Base-by-base conservation (phyloP, 2,797 vertebrate genomes). In the Peromyscus aztecus region DNA sequence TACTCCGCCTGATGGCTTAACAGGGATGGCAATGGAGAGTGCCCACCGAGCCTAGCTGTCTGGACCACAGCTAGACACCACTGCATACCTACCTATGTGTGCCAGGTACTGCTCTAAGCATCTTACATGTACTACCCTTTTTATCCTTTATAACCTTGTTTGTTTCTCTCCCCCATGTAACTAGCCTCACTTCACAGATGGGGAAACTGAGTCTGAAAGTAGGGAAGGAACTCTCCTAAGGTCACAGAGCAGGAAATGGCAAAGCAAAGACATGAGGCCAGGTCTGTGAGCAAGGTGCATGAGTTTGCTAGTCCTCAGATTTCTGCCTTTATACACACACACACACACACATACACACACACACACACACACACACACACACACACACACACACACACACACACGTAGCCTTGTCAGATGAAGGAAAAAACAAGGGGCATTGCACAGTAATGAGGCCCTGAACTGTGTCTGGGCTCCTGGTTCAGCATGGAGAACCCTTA, bases 131-230 rank as follows among this genome's bases (percentile, higher is more conserved):
- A 69, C 59, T 83, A 71, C 27, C 23, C 21, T 55, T 78, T 90
- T 92, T 63, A 52, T 69, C 76, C 49, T 92, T 97, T 80, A 81
- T 4, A 46, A 84, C 4, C 37, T 59, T 37, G 55, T 52, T 89
- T 40, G 27, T 89, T 13, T 31, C 75, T 57, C 19, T 37, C 19
- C 37, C 27, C 34, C 61, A 21, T 49, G 2, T 31, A 69, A 77
- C 40, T 63, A 84, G 29, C 17, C 75, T 49, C 82, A 61, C 49
- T 49, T 80, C 90, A 81, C 8, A 96, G 40, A 90, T 37, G 75
- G 23, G 63, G 49, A 97, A 81, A 57, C 23, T 69, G 87, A 96
- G 81, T 87, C 91, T 91, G 75, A 80, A 91, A 73, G 19, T 59
- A 67, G 23, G 31, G 46, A 95, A 93, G 49, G 52, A 55, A 65